A percentile compares a stretch with the other conserved stretches of the same genome.
Evolutionary conservation across 1,140 invertebrate genomes (phyloP).

Genomic region (Caligus rogercresseyi): DNA sequence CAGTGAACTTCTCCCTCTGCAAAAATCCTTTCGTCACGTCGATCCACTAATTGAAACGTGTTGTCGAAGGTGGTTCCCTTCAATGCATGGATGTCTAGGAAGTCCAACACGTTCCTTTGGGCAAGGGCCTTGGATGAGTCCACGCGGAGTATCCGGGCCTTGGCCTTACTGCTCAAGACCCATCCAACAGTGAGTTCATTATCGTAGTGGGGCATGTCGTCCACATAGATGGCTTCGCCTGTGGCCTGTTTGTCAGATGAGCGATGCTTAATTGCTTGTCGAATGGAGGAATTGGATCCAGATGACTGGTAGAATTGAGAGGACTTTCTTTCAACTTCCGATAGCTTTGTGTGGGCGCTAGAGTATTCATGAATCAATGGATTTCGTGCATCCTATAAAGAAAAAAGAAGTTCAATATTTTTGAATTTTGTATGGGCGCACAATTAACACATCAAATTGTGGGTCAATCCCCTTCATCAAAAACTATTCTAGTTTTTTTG

Average conservation of each 20-base stretch:
- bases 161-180: slow-evolving; percentile 54
- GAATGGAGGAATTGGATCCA: slow-evolving; percentile 44
- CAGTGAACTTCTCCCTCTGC: slow-evolving; percentile 24
- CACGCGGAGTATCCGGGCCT: slow-evolving; percentile 55
- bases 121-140: slow-evolving; percentile 38
- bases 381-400: too few relatives aligned
- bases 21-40: slow-evolving; percentile 32
- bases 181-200: slow-evolving; percentile 56
- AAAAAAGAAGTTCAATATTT: too few relatives aligned
- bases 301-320: not conserved
- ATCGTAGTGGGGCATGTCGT: slow-evolving; percentile 57
- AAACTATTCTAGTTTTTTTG: too few relatives aligned
- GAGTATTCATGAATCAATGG: not conserved
- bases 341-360: not conserved
- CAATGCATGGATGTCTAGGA: not conserved
- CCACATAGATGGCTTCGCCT: slow-evolving; percentile 77
- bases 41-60: slow-evolving; percentile 1
- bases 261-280: slow-evolving; percentile 56
- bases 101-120: not conserved
- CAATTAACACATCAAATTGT: too few relatives aligned
- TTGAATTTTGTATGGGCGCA: too few relatives aligned
- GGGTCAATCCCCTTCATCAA: too few relatives aligned
- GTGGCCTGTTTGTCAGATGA: slow-evolving; percentile 73
- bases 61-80: not conserved
- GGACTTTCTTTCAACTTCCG: not conserved